Evolutionary conservation across 1,140 invertebrate genomes (phyloP), one percentile per base, ranked within the genome.

Genomic region (Heliconius congener): DNA sequence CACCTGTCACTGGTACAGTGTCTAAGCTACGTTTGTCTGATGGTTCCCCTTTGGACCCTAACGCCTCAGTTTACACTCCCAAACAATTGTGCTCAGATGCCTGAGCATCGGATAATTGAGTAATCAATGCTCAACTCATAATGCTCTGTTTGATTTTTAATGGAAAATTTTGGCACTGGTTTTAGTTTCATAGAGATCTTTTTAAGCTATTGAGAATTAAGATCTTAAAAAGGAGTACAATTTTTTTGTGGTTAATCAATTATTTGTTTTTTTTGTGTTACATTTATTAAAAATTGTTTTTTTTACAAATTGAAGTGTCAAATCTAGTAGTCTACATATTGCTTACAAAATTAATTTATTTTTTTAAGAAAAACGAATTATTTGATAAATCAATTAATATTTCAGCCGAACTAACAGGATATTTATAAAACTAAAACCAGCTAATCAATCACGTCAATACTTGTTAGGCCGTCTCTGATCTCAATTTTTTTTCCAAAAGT

Each of bases 11-110:
- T 92, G 83, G 90, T 86, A 79, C 95, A 87, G 95, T 96, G 83
- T 96, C 96, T 79, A 96, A 96, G 85, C 95, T 97, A 74, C 95
- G 96, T 37, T 90, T 96, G 30, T 87, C 91, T 13, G 93, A 94
- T 79, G 85, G 87, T 1, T 91, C 91, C 8, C 94, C 91, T 83
- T 96, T 99, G 79, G 98, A 99, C 95, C 98, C 98, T 71, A 98
- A 99, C 95, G 98, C 98, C 78, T 97, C 97, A 79, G 98, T 97
- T 81, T 99, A 99, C 94, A 99, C 98, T 76, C 98, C 98, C 73
- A 98, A 98, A 91, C 95, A 95, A 75, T 86, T 92, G 11, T 90
- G 90, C 81, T 89, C 90, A 73, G 89, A 94, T 83, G 89, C 89
- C 73, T 93, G 86, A 88, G 74, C 60, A 70, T 66, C 16, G 52